Evolutionary conservation across 2,888 invertebrate genomes (phyloP), one percentile per base, ranked within the genome.

Genomic region (Athrips mouffetella): DNA sequence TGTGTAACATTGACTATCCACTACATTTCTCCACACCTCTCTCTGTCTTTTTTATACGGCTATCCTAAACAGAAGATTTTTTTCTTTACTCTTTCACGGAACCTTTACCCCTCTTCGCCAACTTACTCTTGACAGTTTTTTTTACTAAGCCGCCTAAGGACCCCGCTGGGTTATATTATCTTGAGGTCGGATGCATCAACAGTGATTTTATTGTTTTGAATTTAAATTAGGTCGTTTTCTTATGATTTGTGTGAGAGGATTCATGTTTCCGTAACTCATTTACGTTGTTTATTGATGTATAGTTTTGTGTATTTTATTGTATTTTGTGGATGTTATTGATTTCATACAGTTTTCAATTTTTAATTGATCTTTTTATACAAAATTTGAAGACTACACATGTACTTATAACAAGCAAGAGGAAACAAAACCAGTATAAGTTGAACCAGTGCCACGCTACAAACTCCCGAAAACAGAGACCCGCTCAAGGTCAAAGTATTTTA

Each of bases 131-230:
- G n/a, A 41, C 33, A 11, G 11, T 37, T 37, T 47, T 50, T 47
- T 44, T 45, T 47, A n/a, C 18, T 8, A 21, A n/a, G 23, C 48
- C 49, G 37, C 51, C 45, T 40, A 46, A 47, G 47, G 39, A 53
- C 47, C 54, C 47, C 31, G 49, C 48, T 48, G 50, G n/a, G 50
- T 40, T 48, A 39, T 18, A 8, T 37, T 18, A n/a, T 37, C n/a
- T 37, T 47, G 45, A 31, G 33, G 45, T 27, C 20, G 30, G 25
- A 11, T 30, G 13, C 15, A 33, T 45, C 23, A 27, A 23, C 39
- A 16, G 41, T 11, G 27, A 15, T 42, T 53, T 53, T 53, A 45
- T 49, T 40, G 44, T 45, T 49, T 40, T 44, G 37, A 20, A 46
- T 50, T 50, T 50, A 50, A 46, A 50, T 50, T 41, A 15, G 45